Evolutionary conservation across 2,113 vertebrate species (phyloP).

Genomic region (Aptenodytes forsteri): DNA sequence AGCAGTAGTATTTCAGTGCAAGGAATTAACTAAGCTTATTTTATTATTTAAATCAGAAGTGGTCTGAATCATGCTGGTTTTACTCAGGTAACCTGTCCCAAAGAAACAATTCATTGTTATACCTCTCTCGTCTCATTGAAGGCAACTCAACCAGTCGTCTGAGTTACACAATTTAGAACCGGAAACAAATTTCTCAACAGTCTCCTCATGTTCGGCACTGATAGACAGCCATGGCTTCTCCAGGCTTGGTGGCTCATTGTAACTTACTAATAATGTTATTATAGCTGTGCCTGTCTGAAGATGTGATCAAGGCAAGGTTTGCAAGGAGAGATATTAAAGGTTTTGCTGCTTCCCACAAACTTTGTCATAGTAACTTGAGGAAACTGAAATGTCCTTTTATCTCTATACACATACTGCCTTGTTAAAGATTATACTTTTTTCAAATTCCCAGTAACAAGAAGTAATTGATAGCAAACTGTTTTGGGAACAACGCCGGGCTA

Average conservation of each 20-base stretch:
- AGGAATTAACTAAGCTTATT: not conserved
- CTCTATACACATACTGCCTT: accelerated
- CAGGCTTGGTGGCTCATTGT: not conserved
- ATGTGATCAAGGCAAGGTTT: not conserved
- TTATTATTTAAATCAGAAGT: not conserved
- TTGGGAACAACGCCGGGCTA: accelerated
- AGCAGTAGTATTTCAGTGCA: not conserved
- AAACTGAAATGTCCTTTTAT: not conserved
- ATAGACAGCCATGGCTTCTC: not conserved
- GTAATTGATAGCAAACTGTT: not conserved
- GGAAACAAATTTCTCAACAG: not conserved
- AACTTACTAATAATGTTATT: not conserved
- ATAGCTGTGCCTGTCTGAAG: not conserved
- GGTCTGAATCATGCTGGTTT: not conserved
- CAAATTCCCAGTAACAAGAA: not conserved
- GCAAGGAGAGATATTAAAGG: not conserved
- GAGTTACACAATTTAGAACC: not conserved
- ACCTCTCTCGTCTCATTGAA: not conserved
- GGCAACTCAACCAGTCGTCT: not conserved
- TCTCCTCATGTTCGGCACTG: not conserved
- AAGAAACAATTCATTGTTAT: not conserved
- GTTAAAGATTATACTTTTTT: not conserved
- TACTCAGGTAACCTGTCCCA: not conserved
- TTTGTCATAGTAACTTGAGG: not conserved
- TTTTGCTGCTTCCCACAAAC: not conserved